Conservation (phyloP, 2,888 invertebrate species). For the Gryllus longicercus region DNA sequence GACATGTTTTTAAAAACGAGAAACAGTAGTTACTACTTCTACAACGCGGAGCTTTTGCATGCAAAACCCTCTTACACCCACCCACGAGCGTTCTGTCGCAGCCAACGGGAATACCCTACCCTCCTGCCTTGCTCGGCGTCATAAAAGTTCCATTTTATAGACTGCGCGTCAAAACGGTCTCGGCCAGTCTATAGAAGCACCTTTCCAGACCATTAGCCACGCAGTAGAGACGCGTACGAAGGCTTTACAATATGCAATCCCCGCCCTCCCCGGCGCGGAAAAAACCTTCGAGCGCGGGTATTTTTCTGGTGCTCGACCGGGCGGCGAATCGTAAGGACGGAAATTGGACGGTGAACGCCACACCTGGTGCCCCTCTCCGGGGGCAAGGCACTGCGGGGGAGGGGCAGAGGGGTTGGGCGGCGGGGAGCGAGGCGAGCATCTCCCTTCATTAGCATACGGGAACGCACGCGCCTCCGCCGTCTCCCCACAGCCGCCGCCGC, state of each 20-base stretch:
- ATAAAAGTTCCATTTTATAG: too few relatives aligned
- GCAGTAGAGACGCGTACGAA: background rate
- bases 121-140: too few relatives aligned
- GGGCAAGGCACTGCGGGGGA: background rate
- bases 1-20: too few relatives aligned
- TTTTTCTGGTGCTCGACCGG: background rate
- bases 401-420: background rate
- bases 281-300: background rate
- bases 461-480: background rate
- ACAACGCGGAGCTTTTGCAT: too few relatives aligned
- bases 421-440: background rate
- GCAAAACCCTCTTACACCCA: too few relatives aligned
- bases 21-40: too few relatives aligned
- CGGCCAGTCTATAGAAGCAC: too few relatives aligned
- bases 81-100: too few relatives aligned
- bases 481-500: background rate
- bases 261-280: background rate
- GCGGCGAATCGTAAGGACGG: background rate
- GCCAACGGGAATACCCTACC: too few relatives aligned
- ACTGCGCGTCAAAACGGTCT: too few relatives aligned
- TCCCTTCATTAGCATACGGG: conserved; percentile 17
- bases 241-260: background rate
- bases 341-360: conserved; percentile 17
- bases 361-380: background rate
- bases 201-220: background rate